Conservation (phyloP, 2,113 vertebrate species). For the Phrynocephalus versicolor region DNA sequence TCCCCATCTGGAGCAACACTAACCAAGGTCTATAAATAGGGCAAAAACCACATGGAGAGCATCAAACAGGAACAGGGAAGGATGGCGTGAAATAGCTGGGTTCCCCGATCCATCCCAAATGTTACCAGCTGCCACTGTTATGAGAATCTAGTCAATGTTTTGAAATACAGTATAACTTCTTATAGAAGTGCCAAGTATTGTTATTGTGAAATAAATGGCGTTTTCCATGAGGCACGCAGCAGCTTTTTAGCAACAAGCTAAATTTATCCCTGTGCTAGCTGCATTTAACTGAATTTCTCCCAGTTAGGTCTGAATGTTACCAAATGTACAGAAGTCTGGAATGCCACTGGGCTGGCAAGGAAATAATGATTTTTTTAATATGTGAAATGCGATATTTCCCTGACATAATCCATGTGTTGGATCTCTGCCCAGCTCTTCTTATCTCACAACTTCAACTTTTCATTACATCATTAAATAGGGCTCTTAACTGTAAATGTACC, state of each 20-base stretch:
- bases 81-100: too few relatives aligned
- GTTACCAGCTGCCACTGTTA: background rate
- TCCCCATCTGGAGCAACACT: background rate
- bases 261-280: slow-evolving; percentile 18
- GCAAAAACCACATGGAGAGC: background rate
- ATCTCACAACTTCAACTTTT: slow-evolving; percentile 49
- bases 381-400: slow-evolving; percentile 54
- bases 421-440: slow-evolving; percentile 49
- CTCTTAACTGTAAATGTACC: slow-evolving; percentile 56
- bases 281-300: slow-evolving; percentile 34
- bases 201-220: slow-evolving; percentile 34
- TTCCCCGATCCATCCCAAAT: background rate
- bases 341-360: slow-evolving; percentile 24
- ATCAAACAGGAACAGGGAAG: background rate
- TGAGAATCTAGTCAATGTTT: slow-evolving; percentile 1
- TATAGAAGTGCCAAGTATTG: slow-evolving; percentile 9
- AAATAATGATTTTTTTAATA: slow-evolving; percentile 46
- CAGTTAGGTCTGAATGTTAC: slow-evolving; percentile 39
- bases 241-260: slow-evolving; percentile 35
- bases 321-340: slow-evolving; percentile 40
- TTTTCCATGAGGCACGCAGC: slow-evolving; percentile 33
- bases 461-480: slow-evolving; percentile 55
- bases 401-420: slow-evolving; percentile 54
- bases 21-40: slow-evolving; percentile 44
- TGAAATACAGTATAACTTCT: slow-evolving; percentile 2